These are phyloP conservation scores for Pristionchus arcanus DNA, from an alignment of 2,888 invertebrate species.

Conservation along the genomic window DNA sequence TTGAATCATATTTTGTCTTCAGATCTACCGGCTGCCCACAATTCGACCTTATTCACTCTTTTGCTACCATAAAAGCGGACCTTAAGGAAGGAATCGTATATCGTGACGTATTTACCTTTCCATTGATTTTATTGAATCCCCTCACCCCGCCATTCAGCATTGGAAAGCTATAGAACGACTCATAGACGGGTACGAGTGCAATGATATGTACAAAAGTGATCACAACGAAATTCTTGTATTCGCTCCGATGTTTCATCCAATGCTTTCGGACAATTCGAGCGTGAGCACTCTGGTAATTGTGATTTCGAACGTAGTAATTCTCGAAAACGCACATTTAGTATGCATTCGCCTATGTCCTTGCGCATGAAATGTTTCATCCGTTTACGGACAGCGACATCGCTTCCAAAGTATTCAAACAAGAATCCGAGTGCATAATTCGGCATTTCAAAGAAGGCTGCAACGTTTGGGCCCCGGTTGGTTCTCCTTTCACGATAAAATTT, in stretches of 20 bases:
- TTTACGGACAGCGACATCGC: neutral
- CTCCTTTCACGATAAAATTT: neutral
- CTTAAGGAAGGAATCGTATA: neutral
- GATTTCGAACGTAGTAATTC: too few relatives aligned
- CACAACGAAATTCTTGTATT: too few relatives aligned
- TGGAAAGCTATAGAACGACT: too few relatives aligned
- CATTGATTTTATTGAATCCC: too few relatives aligned
- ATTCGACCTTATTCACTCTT: neutral
- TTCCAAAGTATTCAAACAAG: neutral
- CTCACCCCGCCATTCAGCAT: too few relatives aligned
- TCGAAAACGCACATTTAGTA: neutral
- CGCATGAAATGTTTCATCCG: neutral
- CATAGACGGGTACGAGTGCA: too few relatives aligned
- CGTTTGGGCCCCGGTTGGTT: neutral
- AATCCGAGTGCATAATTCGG: neutral
- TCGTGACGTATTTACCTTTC: neutral
- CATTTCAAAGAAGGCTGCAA: neutral
- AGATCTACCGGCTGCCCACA: neutral
- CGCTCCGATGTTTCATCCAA: too few relatives aligned
- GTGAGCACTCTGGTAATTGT: too few relatives aligned
- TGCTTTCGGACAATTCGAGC: neutral
- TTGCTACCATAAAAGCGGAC: neutral
- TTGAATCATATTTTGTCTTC: too few relatives aligned
- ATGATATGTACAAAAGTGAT: too few relatives aligned
- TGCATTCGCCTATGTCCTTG: neutral